phyloP scores from a whole-genome alignment of 1,140 invertebrate species.

The Homalodisca vitripennis region DNA sequence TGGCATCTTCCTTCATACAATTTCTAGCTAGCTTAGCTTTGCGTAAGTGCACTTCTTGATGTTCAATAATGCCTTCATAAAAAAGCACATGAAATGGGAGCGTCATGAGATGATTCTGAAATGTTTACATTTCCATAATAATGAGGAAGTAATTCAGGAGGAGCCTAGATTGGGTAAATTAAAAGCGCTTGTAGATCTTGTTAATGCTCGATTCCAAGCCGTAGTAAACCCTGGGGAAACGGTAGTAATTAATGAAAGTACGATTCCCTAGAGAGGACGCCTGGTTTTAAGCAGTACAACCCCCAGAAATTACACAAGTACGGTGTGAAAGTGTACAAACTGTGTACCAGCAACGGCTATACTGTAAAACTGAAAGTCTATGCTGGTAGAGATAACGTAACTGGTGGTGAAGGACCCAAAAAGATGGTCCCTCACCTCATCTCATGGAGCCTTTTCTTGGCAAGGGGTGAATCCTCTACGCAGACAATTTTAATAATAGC shows the following conservation, averaged over 20 bases:
- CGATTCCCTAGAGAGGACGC: constrained; percentile 43
- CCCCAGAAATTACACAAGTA: constrained; percentile 44
- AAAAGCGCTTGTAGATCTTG: no score
- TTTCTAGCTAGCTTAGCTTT: no score
- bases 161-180: no score
- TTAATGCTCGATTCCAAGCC: not conserved
- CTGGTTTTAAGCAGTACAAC: constrained; percentile 45
- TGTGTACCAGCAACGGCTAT: not conserved
- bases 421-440: not conserved
- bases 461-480: not conserved
- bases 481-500: not conserved
- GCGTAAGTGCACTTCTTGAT: no score
- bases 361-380: not conserved
- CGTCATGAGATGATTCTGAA: no score
- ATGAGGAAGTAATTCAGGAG: no score
- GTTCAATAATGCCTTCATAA: no score
- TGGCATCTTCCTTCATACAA: no score
- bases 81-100: no score
- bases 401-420: not conserved
- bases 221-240: constrained; percentile 29
- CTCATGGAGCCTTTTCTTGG: not conserved
- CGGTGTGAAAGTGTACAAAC: constrained; percentile 43
- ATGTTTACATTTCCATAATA: no score
- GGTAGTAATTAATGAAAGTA: constrained; percentile 41
- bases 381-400: not conserved